phyloP scores from a whole-genome alignment of 2,113 vertebrate species.

The Rhinoderma darwinii region DNA sequence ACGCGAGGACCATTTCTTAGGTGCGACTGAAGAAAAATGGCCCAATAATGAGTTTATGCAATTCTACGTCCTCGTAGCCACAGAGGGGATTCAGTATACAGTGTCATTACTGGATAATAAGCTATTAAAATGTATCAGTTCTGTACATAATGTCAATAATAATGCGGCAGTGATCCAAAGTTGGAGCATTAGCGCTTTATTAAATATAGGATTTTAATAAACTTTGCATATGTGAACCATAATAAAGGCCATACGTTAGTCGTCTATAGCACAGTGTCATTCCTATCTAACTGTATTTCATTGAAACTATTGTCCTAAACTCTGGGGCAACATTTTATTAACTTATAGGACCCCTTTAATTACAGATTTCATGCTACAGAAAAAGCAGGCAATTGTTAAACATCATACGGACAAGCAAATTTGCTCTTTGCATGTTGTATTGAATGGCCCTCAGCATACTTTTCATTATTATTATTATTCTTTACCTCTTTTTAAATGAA shows the following conservation, averaged over 20 bases:
- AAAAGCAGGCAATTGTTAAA: not conserved
- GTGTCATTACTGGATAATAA: not conserved
- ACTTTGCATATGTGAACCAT: not conserved
- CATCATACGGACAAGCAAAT: not conserved
- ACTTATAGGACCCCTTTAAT: not conserved
- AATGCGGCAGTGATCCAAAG: not conserved
- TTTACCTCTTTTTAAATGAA: too few relatives aligned
- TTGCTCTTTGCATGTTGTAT: too few relatives aligned
- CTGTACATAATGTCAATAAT: not conserved
- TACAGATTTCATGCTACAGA: not conserved
- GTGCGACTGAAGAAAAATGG: not conserved
- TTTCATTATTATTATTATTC: too few relatives aligned
- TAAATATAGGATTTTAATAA: slow-evolving; percentile 7
- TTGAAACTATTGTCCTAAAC: not conserved
- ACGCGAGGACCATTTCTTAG: not conserved
- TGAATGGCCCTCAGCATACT: too few relatives aligned
- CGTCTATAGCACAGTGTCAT: not conserved
- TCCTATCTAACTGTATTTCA: not conserved
- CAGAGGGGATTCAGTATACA: not conserved
- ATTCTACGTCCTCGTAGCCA: not conserved
- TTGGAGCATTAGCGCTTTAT: not conserved
- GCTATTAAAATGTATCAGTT: not conserved
- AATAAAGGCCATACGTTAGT: not conserved
- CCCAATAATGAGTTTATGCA: not conserved
- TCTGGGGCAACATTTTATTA: not conserved